Evolutionary conservation across 2,888 invertebrate species (phyloP), one percentile per base, ranked within the genome.

Genomic region (Rugalucina vietnamica): DNA sequence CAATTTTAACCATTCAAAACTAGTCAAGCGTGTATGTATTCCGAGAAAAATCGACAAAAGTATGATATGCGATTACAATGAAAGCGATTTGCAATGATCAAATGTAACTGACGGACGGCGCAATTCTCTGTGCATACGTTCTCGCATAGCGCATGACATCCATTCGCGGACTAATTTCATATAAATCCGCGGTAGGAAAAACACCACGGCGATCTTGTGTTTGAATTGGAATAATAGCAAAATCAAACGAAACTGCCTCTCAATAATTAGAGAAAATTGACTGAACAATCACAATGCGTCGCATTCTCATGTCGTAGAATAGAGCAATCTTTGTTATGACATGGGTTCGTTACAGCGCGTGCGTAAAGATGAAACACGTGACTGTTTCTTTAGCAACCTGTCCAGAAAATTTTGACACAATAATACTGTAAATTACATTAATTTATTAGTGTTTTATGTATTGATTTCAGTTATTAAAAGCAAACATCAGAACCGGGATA

Each of bases 261-360:
- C 34, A 50, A 72, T 84, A 87, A 87, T 87, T 84, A 84, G 75
- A 73, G 87, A 87, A 87, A 84, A 87, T 84, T 82, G 87, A 84
- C 75, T 84, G 87, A 76, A 71, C 84, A 84, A 49, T 77, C 34
- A 87, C 87, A 87, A 87, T 80, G 82, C 79, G 78, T 82, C 81
- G 82, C 84, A 87, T 82, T 84, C 69, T 39, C 24, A 70, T 72
- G 78, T 36, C 49, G 78, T 76, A 54, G 77, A 78, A 81, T 54
- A 57, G 49, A 65, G 50, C 76, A 73, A 76, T 32, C 36, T 82
- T 82, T 78, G 84, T 81, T 81, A 87, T 82, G 82, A 54, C 81
- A 78, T 54, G 72, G 76, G 69, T 82, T 75, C 81, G 80, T 69
- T 73, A 77, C 69, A 82, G 81, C 87, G 78, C 82, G 87, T 84